These are phyloP conservation scores for Mirza zaza DNA, from an alignment of 2,113 vertebrate species.

Conservation along the genomic window DNA sequence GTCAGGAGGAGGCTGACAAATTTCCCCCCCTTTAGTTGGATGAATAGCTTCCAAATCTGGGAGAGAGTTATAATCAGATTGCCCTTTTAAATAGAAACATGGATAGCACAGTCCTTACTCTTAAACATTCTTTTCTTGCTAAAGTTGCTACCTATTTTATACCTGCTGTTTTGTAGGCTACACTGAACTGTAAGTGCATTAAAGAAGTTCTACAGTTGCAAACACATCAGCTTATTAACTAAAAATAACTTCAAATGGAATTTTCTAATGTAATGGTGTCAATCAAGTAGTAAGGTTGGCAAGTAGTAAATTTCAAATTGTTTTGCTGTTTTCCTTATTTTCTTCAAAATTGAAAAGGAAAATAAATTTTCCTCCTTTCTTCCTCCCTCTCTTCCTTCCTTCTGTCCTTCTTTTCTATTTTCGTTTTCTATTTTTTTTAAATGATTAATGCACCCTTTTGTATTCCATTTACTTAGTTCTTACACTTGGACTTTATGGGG, in stretches of 20 bases:
- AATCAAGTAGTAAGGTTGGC: neutral
- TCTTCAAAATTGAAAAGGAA: neutral
- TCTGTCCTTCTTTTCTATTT: too few species aligned
- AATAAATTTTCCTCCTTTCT: neutral
- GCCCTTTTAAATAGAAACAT: neutral
- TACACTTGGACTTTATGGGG: neutral
- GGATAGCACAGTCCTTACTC: neutral
- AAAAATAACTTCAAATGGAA: conserved; percentile 28
- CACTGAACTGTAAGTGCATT: neutral
- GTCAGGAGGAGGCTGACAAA: neutral
- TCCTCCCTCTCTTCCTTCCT: neutral
- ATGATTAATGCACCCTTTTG: neutral
- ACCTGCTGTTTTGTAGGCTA: neutral
- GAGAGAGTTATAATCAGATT: neutral
- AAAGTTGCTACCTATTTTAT: neutral
- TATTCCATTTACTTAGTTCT: neutral
- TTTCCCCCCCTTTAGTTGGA: neutral
- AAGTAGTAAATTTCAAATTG: neutral
- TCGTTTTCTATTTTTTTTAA: neutral
- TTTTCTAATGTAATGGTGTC: conserved; percentile 24
- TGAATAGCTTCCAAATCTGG: conserved; percentile 19
- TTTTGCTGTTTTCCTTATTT: conserved; percentile 5
- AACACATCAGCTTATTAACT: neutral
- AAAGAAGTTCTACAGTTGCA: neutral
- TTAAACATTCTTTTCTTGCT: neutral